Percentiles rank a stretch among this genome's conserved stretches.
Evolutionary conservation across 1,140 invertebrate genomes (phyloP).

Genomic region (Mylabris phalerata): DNA sequence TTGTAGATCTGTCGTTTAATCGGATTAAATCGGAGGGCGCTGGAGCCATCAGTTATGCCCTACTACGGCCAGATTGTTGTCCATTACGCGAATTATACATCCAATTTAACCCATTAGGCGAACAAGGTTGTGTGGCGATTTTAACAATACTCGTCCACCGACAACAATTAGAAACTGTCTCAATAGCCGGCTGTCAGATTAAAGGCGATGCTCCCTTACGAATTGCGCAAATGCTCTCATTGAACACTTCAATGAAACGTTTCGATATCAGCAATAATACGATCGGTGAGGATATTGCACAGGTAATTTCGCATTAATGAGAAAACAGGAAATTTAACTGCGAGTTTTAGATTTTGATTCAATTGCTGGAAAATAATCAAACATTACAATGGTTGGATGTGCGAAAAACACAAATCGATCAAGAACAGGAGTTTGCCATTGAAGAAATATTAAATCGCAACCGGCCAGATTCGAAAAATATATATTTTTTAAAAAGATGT

Average conservation of each 20-base stretch:
- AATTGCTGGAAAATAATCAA: constrained; percentile 21
- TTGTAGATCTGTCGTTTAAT: constrained; percentile 37
- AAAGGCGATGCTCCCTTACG: constrained; percentile 30
- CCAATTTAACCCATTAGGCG: constrained; percentile 38
- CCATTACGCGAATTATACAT: constrained; percentile 35
- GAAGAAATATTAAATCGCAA: too few relatives aligned
- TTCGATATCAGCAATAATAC: constrained; percentile 40
- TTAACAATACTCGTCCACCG: constrained; percentile 31
- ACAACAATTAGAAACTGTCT: constrained; percentile 24
- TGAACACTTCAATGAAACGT: constrained; percentile 31
- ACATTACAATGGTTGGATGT: constrained; percentile 32
- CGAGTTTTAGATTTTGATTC: constrained; percentile 20
- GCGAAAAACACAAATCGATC: constrained; percentile 31
- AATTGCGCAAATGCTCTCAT: constrained; percentile 33
- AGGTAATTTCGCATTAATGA: constrained; percentile 17
- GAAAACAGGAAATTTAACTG: constrained; percentile 4
- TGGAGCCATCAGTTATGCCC: constrained; percentile 28
- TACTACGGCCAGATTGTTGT: constrained; percentile 23
- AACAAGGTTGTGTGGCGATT: constrained; percentile 36
- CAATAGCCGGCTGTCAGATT: constrained; percentile 34
- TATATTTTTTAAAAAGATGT: constrained; percentile 3
- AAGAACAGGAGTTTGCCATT: constrained; percentile 1
- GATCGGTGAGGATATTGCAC: constrained; percentile 33
- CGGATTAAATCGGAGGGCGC: constrained; percentile 31
- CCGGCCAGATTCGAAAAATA: background rate